Evolutionary conservation across 2,797 vertebrate genomes (phyloP).

Genomic region (Vespertilio murinus): DNA sequence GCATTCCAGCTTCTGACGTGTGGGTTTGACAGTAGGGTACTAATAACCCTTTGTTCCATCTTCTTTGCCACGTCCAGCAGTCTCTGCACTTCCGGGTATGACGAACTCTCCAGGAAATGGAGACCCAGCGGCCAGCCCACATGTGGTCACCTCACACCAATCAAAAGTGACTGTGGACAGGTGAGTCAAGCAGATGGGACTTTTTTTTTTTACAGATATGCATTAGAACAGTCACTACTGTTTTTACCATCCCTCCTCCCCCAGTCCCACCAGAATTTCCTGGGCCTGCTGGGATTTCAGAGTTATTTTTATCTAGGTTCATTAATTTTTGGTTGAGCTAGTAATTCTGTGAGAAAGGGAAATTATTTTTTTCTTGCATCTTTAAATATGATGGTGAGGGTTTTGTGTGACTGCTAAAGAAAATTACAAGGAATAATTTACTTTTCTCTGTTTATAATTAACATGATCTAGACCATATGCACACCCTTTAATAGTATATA

Average conservation of each 20-base stretch:
- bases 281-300: not conserved
- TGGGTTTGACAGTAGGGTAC: not conserved
- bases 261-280: not conserved
- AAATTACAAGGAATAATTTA: not conserved
- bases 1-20: not conserved
- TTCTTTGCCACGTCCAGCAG: slow-evolving; percentile 67
- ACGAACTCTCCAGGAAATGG: slow-evolving; percentile 69
- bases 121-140: slow-evolving; percentile 47
- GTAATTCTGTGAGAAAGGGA: not conserved
- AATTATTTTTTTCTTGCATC: slow-evolving; percentile 1
- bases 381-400: not conserved
- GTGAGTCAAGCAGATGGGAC: slow-evolving; percentile 78
- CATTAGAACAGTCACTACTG: not conserved
- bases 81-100: slow-evolving; percentile 75
- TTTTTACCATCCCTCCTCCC: not conserved
- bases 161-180: slow-evolving; percentile 83
- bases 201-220: not conserved
- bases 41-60: slow-evolving; percentile 42
- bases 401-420: not conserved
- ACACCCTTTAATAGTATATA: not conserved
- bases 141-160: slow-evolving; percentile 66
- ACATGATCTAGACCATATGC: not conserved
- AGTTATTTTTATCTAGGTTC: not conserved
- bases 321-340: slow-evolving; percentile 21
- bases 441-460: not conserved